Conservation (phyloP, 2,797 vertebrate genomes). For the Artibeus lituratus region DNA sequence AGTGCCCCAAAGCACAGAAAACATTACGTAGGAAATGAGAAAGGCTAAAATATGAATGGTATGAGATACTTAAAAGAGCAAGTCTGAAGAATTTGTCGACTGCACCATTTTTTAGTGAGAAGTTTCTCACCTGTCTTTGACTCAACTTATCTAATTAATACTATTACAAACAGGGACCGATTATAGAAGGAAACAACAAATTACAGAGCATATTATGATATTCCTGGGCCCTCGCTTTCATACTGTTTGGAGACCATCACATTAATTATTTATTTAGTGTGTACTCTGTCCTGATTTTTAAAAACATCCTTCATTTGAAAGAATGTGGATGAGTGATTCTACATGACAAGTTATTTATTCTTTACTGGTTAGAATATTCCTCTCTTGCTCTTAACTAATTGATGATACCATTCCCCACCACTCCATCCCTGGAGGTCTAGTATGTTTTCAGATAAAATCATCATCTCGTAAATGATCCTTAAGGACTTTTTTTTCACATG, state of each 20-base stretch:
- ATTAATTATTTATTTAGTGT: conserved; percentile 15
- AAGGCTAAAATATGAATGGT: not conserved
- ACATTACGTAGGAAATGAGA: conserved; percentile 34
- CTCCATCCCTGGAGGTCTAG: not conserved
- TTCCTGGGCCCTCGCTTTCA: not conserved
- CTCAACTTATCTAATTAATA: conserved; percentile 6
- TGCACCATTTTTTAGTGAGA: conserved; percentile 24
- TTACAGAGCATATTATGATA: conserved; percentile 22
- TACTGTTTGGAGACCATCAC: conserved; percentile 33
- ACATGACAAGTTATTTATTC: not conserved
- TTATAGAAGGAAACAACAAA: conserved; percentile 64
- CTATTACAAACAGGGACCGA: conserved; percentile 21
- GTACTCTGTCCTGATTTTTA: conserved; percentile 31
- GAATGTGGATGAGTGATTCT: conserved; percentile 20
- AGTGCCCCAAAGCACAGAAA: conserved; percentile 54
- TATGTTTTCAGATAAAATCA: not conserved
- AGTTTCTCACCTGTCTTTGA: conserved; percentile 33
- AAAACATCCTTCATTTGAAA: conserved; percentile 37
- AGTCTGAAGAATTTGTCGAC: not conserved
- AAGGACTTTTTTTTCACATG: not conserved
- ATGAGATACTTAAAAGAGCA: not conserved
- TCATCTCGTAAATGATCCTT: conserved; percentile 6
- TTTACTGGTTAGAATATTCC: not conserved
- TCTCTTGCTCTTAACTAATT: not conserved
- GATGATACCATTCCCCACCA: not conserved